phyloP scores from a whole-genome alignment of 1,140 invertebrate genomes.

The Drosophila takahashii region DNA sequence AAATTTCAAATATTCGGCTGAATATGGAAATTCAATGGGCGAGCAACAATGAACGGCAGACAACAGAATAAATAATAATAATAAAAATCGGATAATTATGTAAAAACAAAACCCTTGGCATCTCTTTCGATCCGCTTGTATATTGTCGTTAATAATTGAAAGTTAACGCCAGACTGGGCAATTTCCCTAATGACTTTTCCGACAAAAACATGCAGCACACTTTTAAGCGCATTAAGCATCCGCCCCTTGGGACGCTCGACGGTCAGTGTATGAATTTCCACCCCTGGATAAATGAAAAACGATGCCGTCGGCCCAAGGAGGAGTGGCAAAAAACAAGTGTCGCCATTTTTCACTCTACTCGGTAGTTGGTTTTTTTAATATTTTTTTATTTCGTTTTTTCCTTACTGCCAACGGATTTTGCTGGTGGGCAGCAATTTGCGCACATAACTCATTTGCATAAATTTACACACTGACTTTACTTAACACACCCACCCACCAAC shows the following conservation, averaged over 20 bases:
- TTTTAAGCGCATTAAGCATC: conserved; percentile 73
- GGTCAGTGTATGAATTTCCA: conserved; percentile 69
- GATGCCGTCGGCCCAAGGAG: conserved; percentile 36
- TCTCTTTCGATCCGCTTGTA: conserved; percentile 20
- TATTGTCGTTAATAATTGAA: conserved; percentile 48
- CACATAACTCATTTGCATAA: conserved; percentile 83
- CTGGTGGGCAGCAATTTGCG: conserved; percentile 77
- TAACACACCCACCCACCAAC: conserved; percentile 21
- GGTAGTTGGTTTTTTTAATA: conserved; percentile 11
- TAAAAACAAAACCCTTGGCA: conserved; percentile 12
- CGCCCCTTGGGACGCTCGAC: conserved; percentile 24
- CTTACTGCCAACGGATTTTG: conserved; percentile 18
- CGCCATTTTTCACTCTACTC: conserved; percentile 61
- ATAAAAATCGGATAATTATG: conserved; percentile 55
- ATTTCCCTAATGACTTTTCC: conserved; percentile 75
- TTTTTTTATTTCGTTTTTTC: neutral
- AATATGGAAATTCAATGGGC: conserved; percentile 6
- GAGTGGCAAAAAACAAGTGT: conserved; percentile 60
- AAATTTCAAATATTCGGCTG: conserved; percentile 18
- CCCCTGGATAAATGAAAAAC: conserved; percentile 73
- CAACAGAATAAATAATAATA: conserved; percentile 41
- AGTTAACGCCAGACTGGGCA: conserved; percentile 47
- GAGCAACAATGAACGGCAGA: conserved; percentile 23
- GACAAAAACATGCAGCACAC: conserved; percentile 45
- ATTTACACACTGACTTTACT: conserved; percentile 76